A percentile compares a stretch with the other conserved stretches of the same genome.
Evolutionary conservation across 1,140 invertebrate genomes (phyloP).

Genomic region (Micrasema longulum): DNA sequence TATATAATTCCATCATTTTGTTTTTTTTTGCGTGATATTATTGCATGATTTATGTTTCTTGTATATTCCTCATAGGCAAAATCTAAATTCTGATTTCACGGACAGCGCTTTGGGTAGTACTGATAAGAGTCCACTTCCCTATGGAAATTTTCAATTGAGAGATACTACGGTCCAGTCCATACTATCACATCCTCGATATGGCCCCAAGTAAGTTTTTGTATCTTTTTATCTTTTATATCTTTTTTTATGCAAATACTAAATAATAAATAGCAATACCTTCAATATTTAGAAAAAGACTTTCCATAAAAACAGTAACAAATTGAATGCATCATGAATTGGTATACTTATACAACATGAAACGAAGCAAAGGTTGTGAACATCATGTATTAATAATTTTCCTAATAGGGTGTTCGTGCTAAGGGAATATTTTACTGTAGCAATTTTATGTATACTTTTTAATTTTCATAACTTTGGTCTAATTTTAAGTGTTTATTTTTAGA

Average conservation of each 20-base stretch:
- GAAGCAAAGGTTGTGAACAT: no score
- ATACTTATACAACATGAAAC: no score
- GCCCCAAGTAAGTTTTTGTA: constrained; percentile 80
- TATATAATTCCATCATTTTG: neutral
- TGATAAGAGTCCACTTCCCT: constrained; percentile 89
- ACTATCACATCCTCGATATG: constrained; percentile 89
- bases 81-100: constrained; percentile 94
- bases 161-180: constrained; percentile 95
- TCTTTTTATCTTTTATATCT: no score
- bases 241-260: no score
- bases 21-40: no score
- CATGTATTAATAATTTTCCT: no score
- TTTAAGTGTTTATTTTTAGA: constrained; percentile 59
- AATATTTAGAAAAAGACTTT: no score
- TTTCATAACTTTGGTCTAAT: neutral
- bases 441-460: neutral
- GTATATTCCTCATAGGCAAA: constrained; percentile 78
- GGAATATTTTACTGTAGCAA: no score
- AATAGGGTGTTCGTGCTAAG: no score
- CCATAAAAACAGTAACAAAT: no score
- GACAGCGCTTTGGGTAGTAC: constrained; percentile 91
- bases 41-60: constrained; percentile 23
- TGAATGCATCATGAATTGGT: no score
- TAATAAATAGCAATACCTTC: no score
- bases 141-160: constrained; percentile 92